Base-by-base conservation (phyloP, 2,113 vertebrate species). In the Cephalopholis sonnerati region DNA sequence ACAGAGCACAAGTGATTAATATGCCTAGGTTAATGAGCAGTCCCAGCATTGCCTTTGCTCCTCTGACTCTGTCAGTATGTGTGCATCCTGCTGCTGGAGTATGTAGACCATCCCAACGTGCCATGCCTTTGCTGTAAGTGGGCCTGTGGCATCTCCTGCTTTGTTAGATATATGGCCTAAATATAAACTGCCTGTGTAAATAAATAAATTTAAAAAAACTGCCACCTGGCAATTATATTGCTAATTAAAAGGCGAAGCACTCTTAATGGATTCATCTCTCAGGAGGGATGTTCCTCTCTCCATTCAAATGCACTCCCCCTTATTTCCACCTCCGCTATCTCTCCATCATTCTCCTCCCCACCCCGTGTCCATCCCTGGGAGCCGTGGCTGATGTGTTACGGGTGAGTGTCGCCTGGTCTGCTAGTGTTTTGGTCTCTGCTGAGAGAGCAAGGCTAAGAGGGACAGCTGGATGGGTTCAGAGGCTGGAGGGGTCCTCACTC, bases 241-340 rank as follows among this genome's bases (percentile, higher is more conserved):
- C 95, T 92, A 95, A 95, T 96, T 95, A 95, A 95, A 94, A 95
- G 91, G 86, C 80, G 22, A 92, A 93, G 79, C 72, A 86, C 83
- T 90, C 83, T 90, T 93, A 95, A 95, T 94, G 88, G 89, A 93
- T 90, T 94, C 81, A 88, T 88, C 62, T 93, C 94, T 92, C 92
- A 86, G 66, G 89, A 90, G 93, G 77, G 70, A 74, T 72, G 72
- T 73, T 69, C 74, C 70, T 68, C 74, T 77, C 83, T 58, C 41
- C 39, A 41, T 44, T 59, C 58, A 85, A 87, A 87, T 63, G 54
- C 67, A 81, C 57, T 66, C 51, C 77, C 76, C 53, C 64, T 44
- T 51, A 15, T 17, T 67, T 64, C 63, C 64, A 41, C 66, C 27
- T 64, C 27, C 48, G 20, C 64, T 11, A 62, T 80, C 76, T 20